Evolutionary conservation across 2,113 vertebrate species (phyloP).

Genomic region (Sterna hirundo): DNA sequence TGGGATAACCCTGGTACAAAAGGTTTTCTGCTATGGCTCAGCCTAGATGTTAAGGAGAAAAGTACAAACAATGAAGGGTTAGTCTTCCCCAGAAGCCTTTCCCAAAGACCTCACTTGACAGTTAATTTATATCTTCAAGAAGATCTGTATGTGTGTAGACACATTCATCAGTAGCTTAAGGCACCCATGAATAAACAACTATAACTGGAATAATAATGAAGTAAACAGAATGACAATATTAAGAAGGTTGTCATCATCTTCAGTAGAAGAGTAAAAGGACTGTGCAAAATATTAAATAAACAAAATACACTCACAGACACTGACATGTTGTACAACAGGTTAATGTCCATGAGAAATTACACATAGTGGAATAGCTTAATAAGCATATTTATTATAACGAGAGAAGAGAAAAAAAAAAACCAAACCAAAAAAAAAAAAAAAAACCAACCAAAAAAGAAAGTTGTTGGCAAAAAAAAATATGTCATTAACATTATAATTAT

Average conservation of each 20-base stretch:
- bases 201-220: slow-evolving; percentile 51
- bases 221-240: slow-evolving; percentile 43
- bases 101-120: not conserved
- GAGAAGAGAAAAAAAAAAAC: not conserved
- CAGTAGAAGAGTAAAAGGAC: slow-evolving; percentile 34
- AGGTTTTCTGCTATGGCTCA: not conserved
- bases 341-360: not conserved
- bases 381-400: not conserved
- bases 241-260: slow-evolving; percentile 27
- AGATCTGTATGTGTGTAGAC: not conserved
- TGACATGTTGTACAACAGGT: not conserved
- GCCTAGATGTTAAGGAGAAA: not conserved
- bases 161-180: not conserved
- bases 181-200: not conserved
- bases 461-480: not conserved
- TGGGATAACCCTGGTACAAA: not conserved
- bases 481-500: not conserved
- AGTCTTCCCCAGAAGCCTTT: not conserved
- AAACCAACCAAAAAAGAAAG: not conserved
- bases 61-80: not conserved
- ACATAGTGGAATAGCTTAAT: not conserved
- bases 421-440: not conserved
- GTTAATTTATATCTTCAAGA: not conserved
- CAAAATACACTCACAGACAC: not conserved
- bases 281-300: slow-evolving; percentile 42